Evolutionary conservation across 2,888 invertebrate genomes (phyloP), one percentile per base, ranked within the genome.

Genomic region (Tethea ocularis): DNA sequence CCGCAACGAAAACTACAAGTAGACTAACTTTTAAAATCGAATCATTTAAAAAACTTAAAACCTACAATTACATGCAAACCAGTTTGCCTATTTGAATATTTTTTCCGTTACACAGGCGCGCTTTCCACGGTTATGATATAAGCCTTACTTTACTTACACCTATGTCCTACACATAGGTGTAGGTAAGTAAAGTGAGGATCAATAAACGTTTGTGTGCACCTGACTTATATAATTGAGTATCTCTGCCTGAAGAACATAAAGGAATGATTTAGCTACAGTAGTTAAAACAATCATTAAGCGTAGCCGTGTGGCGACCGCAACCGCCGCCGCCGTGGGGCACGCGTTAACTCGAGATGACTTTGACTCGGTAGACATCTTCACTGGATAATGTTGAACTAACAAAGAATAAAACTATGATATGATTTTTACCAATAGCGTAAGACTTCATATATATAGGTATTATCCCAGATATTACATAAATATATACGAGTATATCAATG

Each of bases 241-340:
- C 69, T 69, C 72, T 70, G 72, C 77, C 69, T 69, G 71, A 73
- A 78, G 76, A 78, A 80, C 68, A 71, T 76, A 78, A 76, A 77
- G 72, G 70, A 75, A 86, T 88, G 87, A 89, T 88, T 88, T 88
- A 88, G 83, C 81, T 82, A 83, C 85, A 85, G 88, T 86, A 88
- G 87, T 89, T 87, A 89, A 88, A 87, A 84, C 80, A 79, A 80
- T 88, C 87, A 89, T 89, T 89, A 89, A 84, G 75, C 68, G 74
- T 78, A 88, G 86, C 85, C 83, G 83, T 73, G 75, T 72, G 63
- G 71, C 66, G 74, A 75, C 81, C 83, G 80, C 82, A 79, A 33
- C 33, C 29, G 76, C 67, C 75, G 65, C 66, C 68, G 83, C 83
- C 82, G 74, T 81, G 69, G 82, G 87, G 80, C 84, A 78, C 74